Base-by-base conservation (phyloP, 2,888 invertebrate genomes). In the Rhagonycha lutea region DNA sequence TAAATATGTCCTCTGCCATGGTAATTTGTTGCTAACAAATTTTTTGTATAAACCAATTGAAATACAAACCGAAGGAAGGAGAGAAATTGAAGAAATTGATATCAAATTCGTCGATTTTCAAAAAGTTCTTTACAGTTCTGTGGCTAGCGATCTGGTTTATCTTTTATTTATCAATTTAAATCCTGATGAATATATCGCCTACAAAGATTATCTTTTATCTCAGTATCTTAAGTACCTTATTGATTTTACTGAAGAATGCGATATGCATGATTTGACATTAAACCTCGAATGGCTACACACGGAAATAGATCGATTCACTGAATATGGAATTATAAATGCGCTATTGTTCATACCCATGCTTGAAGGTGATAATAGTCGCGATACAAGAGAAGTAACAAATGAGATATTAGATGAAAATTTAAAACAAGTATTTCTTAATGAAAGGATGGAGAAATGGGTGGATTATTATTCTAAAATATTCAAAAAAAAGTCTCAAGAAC, bases 161-260 rank as follows among this genome's bases (percentile, higher is more conserved):
- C 80, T 83, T 14, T 62, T 83, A 2, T 80, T 79, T 62, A 73
- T 81, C 23, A 83, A 83, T 74, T 68, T 83, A n/a, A 65, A 69
- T 0, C 78, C 81, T 1, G 73, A 72, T 60, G 70, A 75, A 26
- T 71, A 79, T 14, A 70, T 60, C 1, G 47, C 68, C 10, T 67
- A 82, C 68, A 70, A 70, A 4, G 62, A 80, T 26, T 32, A 68
- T 12, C 72, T 82, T 18, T 69, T 83, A 24, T 18, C 47, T 1
- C 29, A 61, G 14, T 83, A 83, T 69, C 74, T 83, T 7, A 71
- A 73, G 9, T 60, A 67, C 12, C 70, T 83, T 11, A 65, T 72
- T 14, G 11, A 47, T 23, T 61, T 71, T 68, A 47, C 75, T 8
- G 12, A 60, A 14, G 68, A 72, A 61, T 72, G 75, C 9, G 77